Percentiles rank a stretch among this genome's conserved stretches.
These are phyloP conservation scores for Incurvaria masculella DNA, from an alignment of 2,888 invertebrate genomes.

Conservation along the genomic window DNA sequence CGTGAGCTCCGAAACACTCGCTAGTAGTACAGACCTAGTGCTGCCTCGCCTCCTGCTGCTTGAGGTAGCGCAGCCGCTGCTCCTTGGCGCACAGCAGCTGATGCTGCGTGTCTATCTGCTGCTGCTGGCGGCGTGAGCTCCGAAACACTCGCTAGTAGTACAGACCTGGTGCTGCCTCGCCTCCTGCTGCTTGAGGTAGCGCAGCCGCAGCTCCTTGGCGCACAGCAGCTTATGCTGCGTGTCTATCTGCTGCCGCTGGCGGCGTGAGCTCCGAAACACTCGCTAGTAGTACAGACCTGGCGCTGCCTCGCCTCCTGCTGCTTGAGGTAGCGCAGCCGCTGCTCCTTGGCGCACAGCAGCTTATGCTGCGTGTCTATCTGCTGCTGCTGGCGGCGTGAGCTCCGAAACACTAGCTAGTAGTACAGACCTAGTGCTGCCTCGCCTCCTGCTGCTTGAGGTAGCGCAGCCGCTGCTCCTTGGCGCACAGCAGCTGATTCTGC, in stretches of 20 bases:
- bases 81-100: conserved; percentile 88
- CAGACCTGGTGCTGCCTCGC: conserved; percentile 64
- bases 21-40: conserved; percentile 53
- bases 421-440: conserved; percentile 59
- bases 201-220: conserved; percentile 89
- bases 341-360: conserved; percentile 89
- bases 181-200: conserved; percentile 94
- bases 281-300: conserved; percentile 33
- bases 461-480: conserved; percentile 89
- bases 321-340: conserved; percentile 89
- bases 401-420: no score
- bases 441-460: conserved; percentile 94
- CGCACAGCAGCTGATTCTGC: conserved; percentile 88
- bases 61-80: conserved; percentile 89
- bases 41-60: conserved; percentile 85
- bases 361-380: conserved; percentile 95
- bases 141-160: conserved; percentile 72
- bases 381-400: conserved; percentile 90
- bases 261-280: conserved; percentile 94
- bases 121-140: conserved; percentile 96
- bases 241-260: conserved; percentile 98
- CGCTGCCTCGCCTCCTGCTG: conserved; percentile 84
- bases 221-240: conserved; percentile 89
- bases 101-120: conserved; percentile 96
- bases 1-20: no score